A percentile compares a stretch with the other conserved stretches of the same genome.
Evolutionary conservation across 2,888 invertebrate species (phyloP).

Genomic region (Drosophila lutescens): DNA sequence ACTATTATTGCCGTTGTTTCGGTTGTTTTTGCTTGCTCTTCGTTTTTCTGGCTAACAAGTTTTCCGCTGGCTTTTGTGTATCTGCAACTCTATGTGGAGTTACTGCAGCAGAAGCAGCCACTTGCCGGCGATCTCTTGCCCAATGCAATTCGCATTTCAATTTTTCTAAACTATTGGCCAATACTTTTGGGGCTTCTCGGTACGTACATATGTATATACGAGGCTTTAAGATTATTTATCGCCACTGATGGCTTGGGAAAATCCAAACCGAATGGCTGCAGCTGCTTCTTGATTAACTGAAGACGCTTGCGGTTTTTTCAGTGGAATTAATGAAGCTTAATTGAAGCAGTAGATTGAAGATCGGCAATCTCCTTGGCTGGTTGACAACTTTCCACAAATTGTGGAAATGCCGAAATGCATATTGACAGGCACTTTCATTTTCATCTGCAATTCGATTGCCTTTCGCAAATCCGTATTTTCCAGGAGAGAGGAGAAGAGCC

Average conservation of each 20-base stretch:
- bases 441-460: slow-evolving; percentile 68
- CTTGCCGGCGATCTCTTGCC: slow-evolving; percentile 45
- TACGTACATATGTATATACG: slow-evolving; percentile 3
- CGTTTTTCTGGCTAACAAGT: slow-evolving; percentile 63
- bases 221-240: slow-evolving; percentile 55
- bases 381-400: slow-evolving; percentile 68
- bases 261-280: slow-evolving; percentile 48
- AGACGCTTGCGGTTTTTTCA: slow-evolving; percentile 55
- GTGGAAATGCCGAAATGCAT: slow-evolving; percentile 57
- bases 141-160: slow-evolving; percentile 73
- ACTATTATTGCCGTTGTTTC: slow-evolving; percentile 40
- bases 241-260: slow-evolving; percentile 46
- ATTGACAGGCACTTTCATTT: slow-evolving; percentile 69
- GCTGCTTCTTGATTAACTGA: slow-evolving; percentile 61
- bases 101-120: slow-evolving; percentile 31
- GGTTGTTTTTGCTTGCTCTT: slow-evolving; percentile 44
- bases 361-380: slow-evolving; percentile 47
- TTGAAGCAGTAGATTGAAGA: slow-evolving; percentile 51
- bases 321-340: slow-evolving; percentile 56
- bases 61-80: slow-evolving; percentile 35
- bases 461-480: slow-evolving; percentile 40
- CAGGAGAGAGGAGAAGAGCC: slow-evolving; percentile 30
- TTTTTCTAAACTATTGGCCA: slow-evolving; percentile 77
- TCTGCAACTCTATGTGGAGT: slow-evolving; percentile 16
- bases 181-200: slow-evolving; percentile 54